These are phyloP conservation scores for Adineta ricciae DNA, from an alignment of 2,888 invertebrate genomes.

Conservation along the genomic window DNA sequence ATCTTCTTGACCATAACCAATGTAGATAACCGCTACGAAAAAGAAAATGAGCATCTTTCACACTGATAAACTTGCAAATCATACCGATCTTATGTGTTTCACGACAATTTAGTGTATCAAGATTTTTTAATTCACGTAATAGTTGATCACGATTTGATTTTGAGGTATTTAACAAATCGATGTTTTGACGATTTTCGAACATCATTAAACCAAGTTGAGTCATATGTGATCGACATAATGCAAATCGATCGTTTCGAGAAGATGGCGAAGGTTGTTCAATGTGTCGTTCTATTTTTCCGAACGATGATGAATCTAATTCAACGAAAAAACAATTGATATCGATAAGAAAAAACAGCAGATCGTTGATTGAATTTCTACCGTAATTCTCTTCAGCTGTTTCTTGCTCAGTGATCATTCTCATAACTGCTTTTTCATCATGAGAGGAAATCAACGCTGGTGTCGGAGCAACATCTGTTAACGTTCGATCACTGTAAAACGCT, in stretches of 20 bases:
- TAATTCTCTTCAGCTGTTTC: constrained; percentile 2
- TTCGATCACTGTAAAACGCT: constrained; percentile 14
- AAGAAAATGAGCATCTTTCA: too few relatives aligned
- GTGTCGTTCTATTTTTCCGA: not conserved
- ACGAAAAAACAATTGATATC: too few relatives aligned
- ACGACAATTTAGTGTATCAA: constrained; percentile 67
- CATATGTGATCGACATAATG: constrained; percentile 68
- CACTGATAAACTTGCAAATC: too few relatives aligned
- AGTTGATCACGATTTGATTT: constrained; percentile 59
- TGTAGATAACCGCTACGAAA: constrained; percentile 75
- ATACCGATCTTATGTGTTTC: constrained; percentile 55
- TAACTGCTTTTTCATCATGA: constrained; percentile 1
- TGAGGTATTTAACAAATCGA: constrained; percentile 74
- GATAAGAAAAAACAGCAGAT: too few relatives aligned
- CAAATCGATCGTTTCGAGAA: constrained; percentile 53
- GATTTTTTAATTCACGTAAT: constrained; percentile 75
- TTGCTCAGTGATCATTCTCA: not conserved
- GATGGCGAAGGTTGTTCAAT: not conserved
- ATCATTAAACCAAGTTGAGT: constrained; percentile 80
- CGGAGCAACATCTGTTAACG: constrained; percentile 1
- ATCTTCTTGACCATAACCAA: constrained; percentile 88
- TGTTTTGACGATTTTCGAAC: constrained; percentile 70
- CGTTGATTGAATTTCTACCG: not conserved
- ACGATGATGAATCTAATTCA: not conserved
- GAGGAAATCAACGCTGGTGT: not conserved